phyloP scores from a whole-genome alignment of 2,797 vertebrate genomes.

The Thripadectes ignobilis region DNA sequence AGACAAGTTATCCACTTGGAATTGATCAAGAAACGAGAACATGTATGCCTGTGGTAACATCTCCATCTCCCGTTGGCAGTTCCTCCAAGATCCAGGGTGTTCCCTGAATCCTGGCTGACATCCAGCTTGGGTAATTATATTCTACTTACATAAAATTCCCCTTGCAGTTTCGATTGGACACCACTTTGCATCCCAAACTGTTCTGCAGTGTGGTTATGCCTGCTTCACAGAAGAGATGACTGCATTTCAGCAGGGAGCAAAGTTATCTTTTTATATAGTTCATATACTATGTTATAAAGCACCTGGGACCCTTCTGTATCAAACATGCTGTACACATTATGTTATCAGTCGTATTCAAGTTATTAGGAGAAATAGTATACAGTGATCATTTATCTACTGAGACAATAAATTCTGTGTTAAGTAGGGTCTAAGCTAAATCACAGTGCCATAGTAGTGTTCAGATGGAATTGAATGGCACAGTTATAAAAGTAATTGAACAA shows the following conservation, averaged over 20 bases:
- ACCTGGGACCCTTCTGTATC: conserved; percentile 41
- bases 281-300: conserved; percentile 49
- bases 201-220: conserved; percentile 13
- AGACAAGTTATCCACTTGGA: conserved; percentile 48
- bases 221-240: conserved; percentile 19
- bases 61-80: conserved; percentile 54
- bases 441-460: conserved; percentile 26
- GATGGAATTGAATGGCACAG: conserved; percentile 46
- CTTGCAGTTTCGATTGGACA: conserved; percentile 55
- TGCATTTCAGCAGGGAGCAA: conserved; percentile 46
- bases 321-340: neutral
- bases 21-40: conserved; percentile 41
- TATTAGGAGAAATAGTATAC: conserved; percentile 54
- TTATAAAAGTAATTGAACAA: conserved; percentile 60
- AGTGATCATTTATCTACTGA: conserved; percentile 58
- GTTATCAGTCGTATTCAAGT: conserved; percentile 48
- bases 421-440: conserved; percentile 52
- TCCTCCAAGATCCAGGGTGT: conserved; percentile 54
- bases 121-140: conserved; percentile 67
- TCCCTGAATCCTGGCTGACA: conserved; percentile 53
- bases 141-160: conserved; percentile 57
- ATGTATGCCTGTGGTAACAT: conserved; percentile 58
- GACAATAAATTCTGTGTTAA: conserved; percentile 60
- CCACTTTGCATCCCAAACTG: conserved; percentile 32
- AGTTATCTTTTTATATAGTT: conserved; percentile 50